Conservation (phyloP, 2,113 vertebrate species). For the Alligator mississippiensis region DNA sequence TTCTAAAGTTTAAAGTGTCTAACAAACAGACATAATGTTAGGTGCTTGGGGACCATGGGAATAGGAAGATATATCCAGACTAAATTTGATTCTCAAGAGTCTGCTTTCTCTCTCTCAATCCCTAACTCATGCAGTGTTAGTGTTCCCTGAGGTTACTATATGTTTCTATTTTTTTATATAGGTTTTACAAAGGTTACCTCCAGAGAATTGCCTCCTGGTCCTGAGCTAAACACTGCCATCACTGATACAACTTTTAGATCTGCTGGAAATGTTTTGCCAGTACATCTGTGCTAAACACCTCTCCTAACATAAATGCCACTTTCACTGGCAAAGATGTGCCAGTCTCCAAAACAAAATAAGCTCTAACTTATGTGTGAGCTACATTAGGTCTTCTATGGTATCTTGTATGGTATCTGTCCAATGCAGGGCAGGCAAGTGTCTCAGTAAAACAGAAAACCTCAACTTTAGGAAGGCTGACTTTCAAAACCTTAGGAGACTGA, state of each 20-base stretch:
- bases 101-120: not conserved
- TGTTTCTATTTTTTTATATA: not conserved
- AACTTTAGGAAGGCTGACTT: too few relatives aligned
- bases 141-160: not conserved
- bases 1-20: not conserved
- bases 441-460: too few relatives aligned
- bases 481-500: too few relatives aligned
- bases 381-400: too few relatives aligned
- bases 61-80: not conserved
- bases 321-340: not conserved
- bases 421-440: too few relatives aligned
- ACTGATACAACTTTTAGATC: not conserved
- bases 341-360: not conserved
- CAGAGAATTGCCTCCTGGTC: not conserved
- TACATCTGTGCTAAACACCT: not conserved
- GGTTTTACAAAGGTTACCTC: not conserved
- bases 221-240: not conserved
- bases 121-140: not conserved
- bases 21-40: not conserved
- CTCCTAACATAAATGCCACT: not conserved
- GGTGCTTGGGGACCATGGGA: not conserved
- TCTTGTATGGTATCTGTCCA: too few relatives aligned
- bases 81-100: not conserved
- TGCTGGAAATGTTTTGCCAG: not conserved
- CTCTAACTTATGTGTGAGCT: too few relatives aligned